Conservation (phyloP, 2,113 vertebrate genomes). For the Ploceus nigricollis region DNA sequence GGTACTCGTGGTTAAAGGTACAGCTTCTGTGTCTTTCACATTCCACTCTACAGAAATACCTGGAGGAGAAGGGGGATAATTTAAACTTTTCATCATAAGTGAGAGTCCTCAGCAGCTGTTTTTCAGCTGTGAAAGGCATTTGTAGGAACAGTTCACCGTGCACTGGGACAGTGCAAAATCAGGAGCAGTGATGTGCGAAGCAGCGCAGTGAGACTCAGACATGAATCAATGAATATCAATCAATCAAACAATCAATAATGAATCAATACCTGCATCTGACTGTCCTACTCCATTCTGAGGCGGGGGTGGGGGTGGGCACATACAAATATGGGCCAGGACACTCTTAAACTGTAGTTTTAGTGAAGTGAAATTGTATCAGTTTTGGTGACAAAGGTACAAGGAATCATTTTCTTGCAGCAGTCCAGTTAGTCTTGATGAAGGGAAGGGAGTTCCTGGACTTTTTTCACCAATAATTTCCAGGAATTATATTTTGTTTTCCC, state of each 20-base stretch:
- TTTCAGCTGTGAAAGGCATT: neutral
- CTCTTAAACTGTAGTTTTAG: neutral
- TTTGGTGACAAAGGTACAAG: neutral
- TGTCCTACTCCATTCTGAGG: neutral
- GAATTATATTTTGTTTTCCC: neutral
- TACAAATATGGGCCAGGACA: neutral
- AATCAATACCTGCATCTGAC: neutral
- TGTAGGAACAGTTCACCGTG: rapidly evolving
- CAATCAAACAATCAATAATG: neutral
- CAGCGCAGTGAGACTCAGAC: neutral
- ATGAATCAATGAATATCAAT: neutral
- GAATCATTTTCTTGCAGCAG: neutral
- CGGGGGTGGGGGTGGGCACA: too few species aligned
- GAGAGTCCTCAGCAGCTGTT: neutral
- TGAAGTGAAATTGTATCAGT: neutral
- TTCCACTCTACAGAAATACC: neutral
- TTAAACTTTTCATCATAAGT: neutral
- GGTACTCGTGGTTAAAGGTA: neutral
- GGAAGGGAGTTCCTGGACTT: neutral
- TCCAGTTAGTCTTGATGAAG: neutral
- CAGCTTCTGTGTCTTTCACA: neutral
- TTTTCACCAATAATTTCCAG: neutral
- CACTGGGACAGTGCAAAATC: neutral
- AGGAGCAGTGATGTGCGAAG: rapidly evolving
- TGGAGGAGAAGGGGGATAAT: neutral